A percentile compares a stretch with the other conserved stretches of the same genome.
Evolutionary conservation across 2,888 invertebrate species (phyloP).

Genomic region (Diarsia mendica): DNA sequence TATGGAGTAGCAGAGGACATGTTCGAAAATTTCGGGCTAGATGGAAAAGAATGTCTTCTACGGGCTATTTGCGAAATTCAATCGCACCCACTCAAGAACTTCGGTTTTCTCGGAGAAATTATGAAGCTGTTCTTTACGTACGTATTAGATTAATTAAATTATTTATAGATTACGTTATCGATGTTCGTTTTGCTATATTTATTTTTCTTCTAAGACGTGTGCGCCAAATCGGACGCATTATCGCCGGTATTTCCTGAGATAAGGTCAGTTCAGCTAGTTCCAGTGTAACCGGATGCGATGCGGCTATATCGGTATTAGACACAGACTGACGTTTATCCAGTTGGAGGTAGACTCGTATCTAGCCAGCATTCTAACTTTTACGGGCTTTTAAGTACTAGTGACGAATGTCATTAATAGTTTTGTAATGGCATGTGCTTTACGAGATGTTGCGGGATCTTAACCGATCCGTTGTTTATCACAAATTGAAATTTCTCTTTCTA

Average conservation of each 20-base stretch:
- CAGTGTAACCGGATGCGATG: slow-evolving; percentile 49
- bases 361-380: slow-evolving; percentile 22
- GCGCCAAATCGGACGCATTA: slow-evolving; percentile 16
- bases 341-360: slow-evolving; percentile 20
- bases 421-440: neutral
- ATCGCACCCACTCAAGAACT: slow-evolving; percentile 93
- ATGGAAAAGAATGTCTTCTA: slow-evolving; percentile 95
- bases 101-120: slow-evolving; percentile 95
- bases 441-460: neutral
- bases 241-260: slow-evolving; percentile 19
- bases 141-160: slow-evolving; percentile 77
- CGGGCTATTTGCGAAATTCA: slow-evolving; percentile 96
- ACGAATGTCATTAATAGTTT: neutral
- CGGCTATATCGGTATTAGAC: slow-evolving; percentile 33
- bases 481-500: slow-evolving; percentile 74
- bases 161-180: neutral
- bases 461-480: neutral
- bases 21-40: slow-evolving; percentile 94
- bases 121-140: slow-evolving; percentile 95
- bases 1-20: slow-evolving; percentile 95
- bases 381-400: neutral
- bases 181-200: neutral
- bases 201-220: slow-evolving; percentile 2
- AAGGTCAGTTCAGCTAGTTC: slow-evolving; percentile 18
- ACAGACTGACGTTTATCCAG: slow-evolving; percentile 25